Evolutionary conservation across 2,888 invertebrate species (phyloP).

Genomic region (Ametastegia equiseti): DNA sequence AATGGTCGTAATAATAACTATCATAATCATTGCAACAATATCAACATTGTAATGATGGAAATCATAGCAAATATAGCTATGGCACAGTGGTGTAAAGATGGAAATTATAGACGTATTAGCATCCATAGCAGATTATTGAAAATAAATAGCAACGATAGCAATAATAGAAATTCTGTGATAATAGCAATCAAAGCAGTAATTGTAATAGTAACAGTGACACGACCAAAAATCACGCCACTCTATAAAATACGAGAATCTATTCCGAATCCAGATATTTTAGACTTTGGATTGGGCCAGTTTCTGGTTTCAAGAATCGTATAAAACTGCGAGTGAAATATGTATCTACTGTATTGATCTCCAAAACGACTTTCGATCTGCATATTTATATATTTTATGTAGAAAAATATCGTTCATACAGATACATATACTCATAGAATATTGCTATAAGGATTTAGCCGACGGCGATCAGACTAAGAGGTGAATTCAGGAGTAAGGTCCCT

Average conservation of each 20-base stretch:
- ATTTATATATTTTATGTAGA: neutral
- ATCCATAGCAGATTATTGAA: too few species aligned
- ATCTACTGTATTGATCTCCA: neutral
- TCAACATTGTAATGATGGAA: neutral
- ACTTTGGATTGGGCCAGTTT: neutral
- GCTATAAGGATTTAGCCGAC: neutral
- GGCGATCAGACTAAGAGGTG: neutral
- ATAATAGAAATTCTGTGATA: neutral
- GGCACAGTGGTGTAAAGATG: too few species aligned
- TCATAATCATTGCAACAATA: neutral
- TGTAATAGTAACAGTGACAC: neutral
- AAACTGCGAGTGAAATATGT: neutral
- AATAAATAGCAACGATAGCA: neutral
- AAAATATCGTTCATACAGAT: neutral
- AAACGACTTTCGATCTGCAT: neutral
- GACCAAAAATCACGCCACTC: neutral
- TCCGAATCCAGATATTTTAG: neutral
- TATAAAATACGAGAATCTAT: neutral
- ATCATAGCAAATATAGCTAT: neutral
- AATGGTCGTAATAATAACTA: neutral
- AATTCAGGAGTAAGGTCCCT: neutral
- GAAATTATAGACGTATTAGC: too few species aligned
- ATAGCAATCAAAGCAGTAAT: neutral
- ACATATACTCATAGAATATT: neutral
- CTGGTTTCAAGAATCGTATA: neutral